Conservation (phyloP, 2,797 vertebrate species). For the Morus bassanus region DNA sequence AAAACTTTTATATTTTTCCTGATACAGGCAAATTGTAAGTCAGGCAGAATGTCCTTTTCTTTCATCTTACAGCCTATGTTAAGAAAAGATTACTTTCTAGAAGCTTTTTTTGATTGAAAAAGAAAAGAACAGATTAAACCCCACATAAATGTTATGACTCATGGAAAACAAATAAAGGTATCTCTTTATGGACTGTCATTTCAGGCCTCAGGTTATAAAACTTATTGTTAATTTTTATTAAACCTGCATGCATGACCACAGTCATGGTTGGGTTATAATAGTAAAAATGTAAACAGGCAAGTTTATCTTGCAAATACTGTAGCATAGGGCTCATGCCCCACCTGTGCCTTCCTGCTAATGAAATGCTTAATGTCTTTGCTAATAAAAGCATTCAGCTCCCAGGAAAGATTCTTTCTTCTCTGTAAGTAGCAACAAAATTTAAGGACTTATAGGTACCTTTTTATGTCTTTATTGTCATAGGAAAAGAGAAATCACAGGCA, state of each 20-base stretch:
- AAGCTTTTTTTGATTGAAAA: constrained; percentile 3
- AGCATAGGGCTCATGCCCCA: background rate
- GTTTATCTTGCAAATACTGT: background rate
- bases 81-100: background rate
- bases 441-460: background rate
- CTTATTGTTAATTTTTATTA: constrained; percentile 36
- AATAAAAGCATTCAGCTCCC: background rate
- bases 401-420: background rate
- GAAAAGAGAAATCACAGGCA: background rate
- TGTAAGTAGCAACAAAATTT: background rate
- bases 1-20: background rate
- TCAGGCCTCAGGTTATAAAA: background rate
- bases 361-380: background rate
- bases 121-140: background rate
- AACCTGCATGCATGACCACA: background rate
- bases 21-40: background rate
- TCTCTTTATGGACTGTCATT: background rate
- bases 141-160: background rate
- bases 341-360: background rate
- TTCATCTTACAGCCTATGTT: background rate
- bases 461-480: background rate
- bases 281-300: background rate
- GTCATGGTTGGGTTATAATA: background rate
- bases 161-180: constrained; percentile 19
- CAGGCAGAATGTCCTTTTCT: background rate